phyloP scores from a whole-genome alignment of 2,113 vertebrate genomes.

The Oreochromis spilurus region DNA sequence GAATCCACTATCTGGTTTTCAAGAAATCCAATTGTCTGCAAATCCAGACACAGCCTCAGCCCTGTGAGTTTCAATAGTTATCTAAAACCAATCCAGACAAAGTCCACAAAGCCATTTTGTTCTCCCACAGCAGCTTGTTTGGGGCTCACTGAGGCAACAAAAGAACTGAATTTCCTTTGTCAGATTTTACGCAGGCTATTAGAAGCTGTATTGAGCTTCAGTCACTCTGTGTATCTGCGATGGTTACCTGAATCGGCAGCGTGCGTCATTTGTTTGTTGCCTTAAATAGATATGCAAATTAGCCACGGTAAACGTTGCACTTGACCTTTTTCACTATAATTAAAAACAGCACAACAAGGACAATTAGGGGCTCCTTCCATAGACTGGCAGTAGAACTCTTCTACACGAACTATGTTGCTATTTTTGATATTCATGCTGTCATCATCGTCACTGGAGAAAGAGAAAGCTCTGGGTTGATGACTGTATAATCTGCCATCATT shows the following conservation, averaged over 20 bases:
- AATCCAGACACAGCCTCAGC: background rate
- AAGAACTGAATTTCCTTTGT: background rate
- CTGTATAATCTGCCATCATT: background rate
- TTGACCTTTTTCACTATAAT: constrained; percentile 8
- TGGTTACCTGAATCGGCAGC: background rate
- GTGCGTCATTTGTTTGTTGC: background rate
- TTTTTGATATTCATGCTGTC: background rate
- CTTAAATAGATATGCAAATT: constrained; percentile 12
- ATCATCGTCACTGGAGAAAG: background rate
- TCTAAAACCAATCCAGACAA: constrained; percentile 25
- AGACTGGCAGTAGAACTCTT: background rate
- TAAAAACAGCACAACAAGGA: background rate
- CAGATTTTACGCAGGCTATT: background rate
- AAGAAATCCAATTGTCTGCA: constrained; percentile 4
- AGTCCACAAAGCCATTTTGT: background rate
- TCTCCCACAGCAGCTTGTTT: background rate
- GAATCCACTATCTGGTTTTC: constrained; percentile 7
- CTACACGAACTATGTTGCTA: background rate
- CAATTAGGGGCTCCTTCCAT: background rate
- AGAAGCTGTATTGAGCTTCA: background rate
- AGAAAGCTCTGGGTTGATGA: background rate
- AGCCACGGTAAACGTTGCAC: background rate
- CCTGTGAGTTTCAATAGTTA: constrained; percentile 1
- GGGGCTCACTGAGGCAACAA: background rate
- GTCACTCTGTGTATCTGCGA: background rate